phyloP scores from a whole-genome alignment of 2,113 vertebrate species.

The Cyanoramphus novaezelandiae region DNA sequence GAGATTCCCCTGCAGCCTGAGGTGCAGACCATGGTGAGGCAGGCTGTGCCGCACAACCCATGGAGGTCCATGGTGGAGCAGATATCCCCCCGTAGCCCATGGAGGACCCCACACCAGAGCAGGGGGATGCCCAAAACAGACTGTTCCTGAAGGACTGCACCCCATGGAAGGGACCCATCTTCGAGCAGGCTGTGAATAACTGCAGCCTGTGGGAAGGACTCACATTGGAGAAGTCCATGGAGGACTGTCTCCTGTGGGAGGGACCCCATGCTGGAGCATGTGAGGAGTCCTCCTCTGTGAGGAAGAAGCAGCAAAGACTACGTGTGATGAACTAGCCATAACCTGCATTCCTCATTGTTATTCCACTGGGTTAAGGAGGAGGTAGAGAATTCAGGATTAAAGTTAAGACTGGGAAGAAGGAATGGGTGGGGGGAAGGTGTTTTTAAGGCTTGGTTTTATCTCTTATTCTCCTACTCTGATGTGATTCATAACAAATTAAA shows the following conservation, averaged over 20 bases:
- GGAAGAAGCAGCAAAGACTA: background rate
- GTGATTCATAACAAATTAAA: background rate
- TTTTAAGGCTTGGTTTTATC: background rate
- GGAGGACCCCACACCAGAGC: background rate
- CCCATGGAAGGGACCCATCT: background rate
- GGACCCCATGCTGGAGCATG: background rate
- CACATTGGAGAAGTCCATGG: background rate
- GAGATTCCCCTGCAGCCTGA: background rate
- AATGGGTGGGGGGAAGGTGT: background rate
- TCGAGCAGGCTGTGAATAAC: background rate
- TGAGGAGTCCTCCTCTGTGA: background rate
- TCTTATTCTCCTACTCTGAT: background rate
- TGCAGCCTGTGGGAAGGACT: background rate
- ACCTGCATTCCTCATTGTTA: background rate
- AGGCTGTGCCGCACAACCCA: background rate
- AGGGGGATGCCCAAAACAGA: background rate
- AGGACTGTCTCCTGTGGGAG: background rate
- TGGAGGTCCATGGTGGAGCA: background rate
- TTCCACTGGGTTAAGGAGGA: background rate
- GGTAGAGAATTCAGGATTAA: background rate
- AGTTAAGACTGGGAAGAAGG: background rate
- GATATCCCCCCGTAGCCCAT: background rate
- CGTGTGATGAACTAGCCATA: background rate
- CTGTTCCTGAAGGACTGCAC: background rate
- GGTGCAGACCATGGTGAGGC: background rate